These are phyloP conservation scores for Protonemura montana DNA, from an alignment of 2,888 invertebrate species.

Conservation along the genomic window DNA sequence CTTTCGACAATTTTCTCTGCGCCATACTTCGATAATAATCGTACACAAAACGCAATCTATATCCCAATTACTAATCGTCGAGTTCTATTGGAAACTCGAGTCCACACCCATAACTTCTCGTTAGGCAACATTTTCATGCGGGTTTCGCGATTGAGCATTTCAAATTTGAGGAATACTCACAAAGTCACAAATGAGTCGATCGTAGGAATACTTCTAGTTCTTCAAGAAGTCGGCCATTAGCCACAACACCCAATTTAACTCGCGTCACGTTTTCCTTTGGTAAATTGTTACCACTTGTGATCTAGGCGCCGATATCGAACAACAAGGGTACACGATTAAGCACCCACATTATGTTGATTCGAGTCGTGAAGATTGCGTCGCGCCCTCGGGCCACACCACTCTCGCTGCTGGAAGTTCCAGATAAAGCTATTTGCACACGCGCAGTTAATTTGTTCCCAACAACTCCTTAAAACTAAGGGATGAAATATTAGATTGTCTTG, in stretches of 20 bases:
- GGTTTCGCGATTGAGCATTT: not conserved
- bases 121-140: not conserved
- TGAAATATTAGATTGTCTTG: conserved; percentile 31
- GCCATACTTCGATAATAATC: not conserved
- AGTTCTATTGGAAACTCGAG: not conserved
- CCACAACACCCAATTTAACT: not conserved
- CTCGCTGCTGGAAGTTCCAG: not conserved
- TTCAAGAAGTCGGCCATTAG: not conserved
- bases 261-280: not conserved
- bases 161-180: not conserved
- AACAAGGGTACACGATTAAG: not conserved
- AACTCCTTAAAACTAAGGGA: conserved; percentile 25
- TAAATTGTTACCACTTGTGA: conserved; percentile 2
- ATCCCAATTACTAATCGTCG: not conserved
- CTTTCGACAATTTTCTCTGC: not conserved
- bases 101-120: not conserved
- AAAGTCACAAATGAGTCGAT: not conserved
- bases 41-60: not conserved
- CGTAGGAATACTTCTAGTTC: not conserved
- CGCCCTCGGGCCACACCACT: not conserved
- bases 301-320: not conserved
- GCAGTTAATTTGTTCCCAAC: conserved; percentile 27
- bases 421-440: conserved; percentile 21
- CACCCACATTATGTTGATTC: conserved; percentile 12
- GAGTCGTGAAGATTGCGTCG: not conserved